A percentile compares a stretch with the other conserved stretches of the same genome.
Evolutionary conservation across 2,888 invertebrate species (phyloP).

Genomic region (Euspilapteryx auroguttella): DNA sequence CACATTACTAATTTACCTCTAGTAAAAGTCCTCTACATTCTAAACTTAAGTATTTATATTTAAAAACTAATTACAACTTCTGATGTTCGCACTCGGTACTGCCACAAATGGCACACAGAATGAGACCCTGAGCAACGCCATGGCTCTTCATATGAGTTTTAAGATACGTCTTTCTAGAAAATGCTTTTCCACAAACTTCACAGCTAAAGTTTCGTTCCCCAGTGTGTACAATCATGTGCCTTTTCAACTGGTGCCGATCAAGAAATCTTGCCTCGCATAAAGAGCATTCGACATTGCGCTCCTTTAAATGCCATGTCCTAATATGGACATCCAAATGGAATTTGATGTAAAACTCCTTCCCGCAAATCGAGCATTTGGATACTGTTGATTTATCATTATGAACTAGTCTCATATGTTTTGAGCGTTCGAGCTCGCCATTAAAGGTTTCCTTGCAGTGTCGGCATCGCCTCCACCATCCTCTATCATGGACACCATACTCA

Average conservation of each 20-base stretch:
- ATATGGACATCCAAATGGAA: constrained; percentile 31
- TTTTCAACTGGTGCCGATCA: constrained; percentile 32
- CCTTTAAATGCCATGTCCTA: constrained; percentile 34
- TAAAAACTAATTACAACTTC: too few relatives aligned
- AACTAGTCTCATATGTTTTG: constrained; percentile 29
- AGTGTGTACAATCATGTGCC: constrained; percentile 51
- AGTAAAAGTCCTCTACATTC: too few relatives aligned
- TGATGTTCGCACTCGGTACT: too few relatives aligned
- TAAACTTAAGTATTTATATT: too few relatives aligned
- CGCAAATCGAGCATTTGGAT: constrained; percentile 30
- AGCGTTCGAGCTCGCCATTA: constrained; percentile 32
- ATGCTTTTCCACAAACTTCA: constrained; percentile 42
- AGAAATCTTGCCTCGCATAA: constrained; percentile 34
- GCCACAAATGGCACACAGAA: constrained; percentile 19
- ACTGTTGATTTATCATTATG: constrained; percentile 25
- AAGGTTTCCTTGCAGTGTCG: constrained; percentile 37
- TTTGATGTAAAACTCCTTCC: constrained; percentile 30
- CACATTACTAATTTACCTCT: too few relatives aligned
- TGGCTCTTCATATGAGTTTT: constrained; percentile 25
- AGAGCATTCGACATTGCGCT: constrained; percentile 30
- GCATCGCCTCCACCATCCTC: constrained; percentile 23
- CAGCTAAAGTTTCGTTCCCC: constrained; percentile 52
- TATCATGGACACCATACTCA: constrained; percentile 29
- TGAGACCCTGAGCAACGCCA: constrained; percentile 11
- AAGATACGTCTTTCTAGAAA: constrained; percentile 26